Evolutionary conservation across 2,113 vertebrate species (phyloP), one percentile per base, ranked within the genome.

Genomic region (Scalopus aquaticus): DNA sequence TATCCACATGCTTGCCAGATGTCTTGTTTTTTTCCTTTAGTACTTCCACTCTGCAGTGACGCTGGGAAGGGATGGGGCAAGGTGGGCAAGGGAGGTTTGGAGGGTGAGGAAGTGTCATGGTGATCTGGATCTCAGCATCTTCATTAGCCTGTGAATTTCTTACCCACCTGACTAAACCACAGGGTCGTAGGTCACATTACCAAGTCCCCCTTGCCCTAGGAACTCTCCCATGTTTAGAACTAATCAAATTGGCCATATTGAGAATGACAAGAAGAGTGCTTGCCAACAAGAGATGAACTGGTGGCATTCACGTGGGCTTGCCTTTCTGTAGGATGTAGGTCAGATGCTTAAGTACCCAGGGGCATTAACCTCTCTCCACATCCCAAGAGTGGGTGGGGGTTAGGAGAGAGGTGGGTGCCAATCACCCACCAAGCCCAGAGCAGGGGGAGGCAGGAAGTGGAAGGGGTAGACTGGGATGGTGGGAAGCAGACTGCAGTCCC

Each of bases 281-380:
- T 12, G 5, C 32, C 64, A 81, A 8, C 15, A 35, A 85, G 49
- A 8, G 58, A n/a, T 0, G 7, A 58, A 62, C 51, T 2, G 60
- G 6, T 3, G 42, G 62, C 26, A 5, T 32, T 42, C 60, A 0
- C 1, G 0, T n/a, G 6, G 49, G 42, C 2, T 4, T 60, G 13
- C 30, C 62, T 60, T 26, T 30, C 11, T 39, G 32, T 3, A 13
- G 60, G 35, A 9, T 46, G 26, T 16, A 51, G 32, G 15, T 54
- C n/a, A 39, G 16, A 32, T 0, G 16, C 22, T 10, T 26, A 15
- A 90, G 76, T 54, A 74, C 6, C 3, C n/a, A 19, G 35, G 44
- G 74, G n/a, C 51, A 22, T 3, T 2, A 22, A 73, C 24, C 28
- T 67, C 5, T 85, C 24, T 72, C 60, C 26, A 12, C 17, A 9